Base-by-base conservation (phyloP, 2,888 invertebrate genomes). In the Mantis religiosa region DNA sequence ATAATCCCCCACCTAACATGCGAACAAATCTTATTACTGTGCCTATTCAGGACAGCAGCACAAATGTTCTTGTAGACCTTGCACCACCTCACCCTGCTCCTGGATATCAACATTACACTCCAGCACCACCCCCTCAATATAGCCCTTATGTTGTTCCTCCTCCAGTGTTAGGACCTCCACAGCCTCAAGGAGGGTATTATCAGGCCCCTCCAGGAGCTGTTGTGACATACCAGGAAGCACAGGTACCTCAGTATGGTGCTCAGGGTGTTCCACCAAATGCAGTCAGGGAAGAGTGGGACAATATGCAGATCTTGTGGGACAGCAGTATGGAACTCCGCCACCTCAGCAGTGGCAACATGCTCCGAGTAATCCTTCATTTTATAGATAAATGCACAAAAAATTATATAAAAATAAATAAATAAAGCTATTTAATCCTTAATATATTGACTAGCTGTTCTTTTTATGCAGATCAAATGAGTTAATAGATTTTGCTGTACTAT, bases 11-110 rank as follows among this genome's bases (percentile, higher is more conserved):
- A 12, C 90, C 90, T 25, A 91, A 91, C 12, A 91, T 92, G 89
- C 91, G 97, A 89, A 96, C 97, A 91, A 98, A 98, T 93, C 95
- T 98, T 91, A 98, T 98, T 92, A 98, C 97, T 2, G 97, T 98
- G 89, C 97, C 97, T 30, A 96, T 98, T 91, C 97, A 98, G 92
- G 97, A 95, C 91, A 92, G 91, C 87, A 90, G 90, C 28, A 89
- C 89, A n/a, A 89, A 88, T 34, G 93, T 92, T 3, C 91, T 92
- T 25, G 89, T 89, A 87, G 90, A 90, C 54, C 89, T 87, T 85
- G 89, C 88, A 15, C 89, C 90, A 1, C 91, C 90, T 85, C 90
- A 88, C 41, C 90, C 91, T 54, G 90, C 90, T 3, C 91, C 91
- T 34, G 91, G 90, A 85, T 91, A 91, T 89, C 93, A 93, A 91